Evolutionary conservation across 1,140 invertebrate genomes (phyloP).

Genomic region (Andricus grossulariae): DNA sequence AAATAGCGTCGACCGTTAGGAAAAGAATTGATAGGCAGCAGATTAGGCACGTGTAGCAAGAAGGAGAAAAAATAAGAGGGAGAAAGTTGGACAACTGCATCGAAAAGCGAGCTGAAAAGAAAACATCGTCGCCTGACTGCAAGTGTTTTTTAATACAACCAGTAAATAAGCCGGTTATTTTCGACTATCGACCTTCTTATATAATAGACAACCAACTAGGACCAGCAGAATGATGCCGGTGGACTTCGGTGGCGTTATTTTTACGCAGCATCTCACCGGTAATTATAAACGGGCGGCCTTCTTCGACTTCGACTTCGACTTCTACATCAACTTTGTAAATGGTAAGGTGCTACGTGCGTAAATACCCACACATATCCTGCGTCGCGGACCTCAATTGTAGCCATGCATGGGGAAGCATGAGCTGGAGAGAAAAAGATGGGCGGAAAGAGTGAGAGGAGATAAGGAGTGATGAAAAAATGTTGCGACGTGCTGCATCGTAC

Average conservation of each 20-base stretch:
- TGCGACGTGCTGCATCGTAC: background rate
- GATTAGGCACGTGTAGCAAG: too few relatives aligned
- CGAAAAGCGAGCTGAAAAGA: background rate
- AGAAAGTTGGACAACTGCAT: too few relatives aligned
- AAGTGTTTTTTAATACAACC: background rate
- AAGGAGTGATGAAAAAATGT: background rate
- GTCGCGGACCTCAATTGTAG: background rate
- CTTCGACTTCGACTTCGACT: conserved; percentile 10
- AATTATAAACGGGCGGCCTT: conserved; percentile 52
- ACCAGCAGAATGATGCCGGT: conserved; percentile 48
- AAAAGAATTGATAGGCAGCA: background rate
- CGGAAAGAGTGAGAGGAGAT: background rate
- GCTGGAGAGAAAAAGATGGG: background rate
- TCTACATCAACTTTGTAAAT: background rate
- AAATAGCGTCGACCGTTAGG: background rate
- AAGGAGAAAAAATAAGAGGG: too few relatives aligned
- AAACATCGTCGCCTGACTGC: background rate
- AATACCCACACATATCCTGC: conserved; percentile 17
- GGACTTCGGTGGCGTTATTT: conserved; percentile 59
- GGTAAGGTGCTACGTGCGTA: background rate
- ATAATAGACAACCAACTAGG: conserved; percentile 51
- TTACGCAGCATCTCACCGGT: conserved; percentile 49
- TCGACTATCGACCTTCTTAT: conserved; percentile 44
- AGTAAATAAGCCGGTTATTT: conserved; percentile 27
- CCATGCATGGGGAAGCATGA: background rate